Conservation (phyloP, 2,797 vertebrate species). For the Fundulus diaphanus region DNA sequence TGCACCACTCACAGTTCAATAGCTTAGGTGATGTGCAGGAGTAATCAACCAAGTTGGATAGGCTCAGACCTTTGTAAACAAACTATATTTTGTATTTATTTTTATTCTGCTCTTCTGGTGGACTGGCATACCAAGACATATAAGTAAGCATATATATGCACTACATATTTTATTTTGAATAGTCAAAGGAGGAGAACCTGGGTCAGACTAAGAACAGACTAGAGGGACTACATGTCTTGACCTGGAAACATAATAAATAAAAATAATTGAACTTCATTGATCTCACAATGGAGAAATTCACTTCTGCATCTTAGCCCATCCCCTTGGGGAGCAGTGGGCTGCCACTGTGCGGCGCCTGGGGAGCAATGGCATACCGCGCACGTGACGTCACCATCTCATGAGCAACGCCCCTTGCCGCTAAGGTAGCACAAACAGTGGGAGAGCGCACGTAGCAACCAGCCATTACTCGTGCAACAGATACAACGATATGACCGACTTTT, state of each 20-base stretch:
- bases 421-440: too few species aligned
- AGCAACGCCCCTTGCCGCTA: too few species aligned
- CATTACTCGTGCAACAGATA: too few species aligned
- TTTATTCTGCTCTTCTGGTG: neutral
- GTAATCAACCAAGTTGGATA: neutral
- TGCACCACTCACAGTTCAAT: conserved; percentile 47
- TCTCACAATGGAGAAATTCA: too few species aligned
- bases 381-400: too few species aligned
- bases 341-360: too few species aligned
- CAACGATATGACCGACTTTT: too few species aligned
- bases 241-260: neutral
- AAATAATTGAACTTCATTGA: too few species aligned
- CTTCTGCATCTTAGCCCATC: too few species aligned
- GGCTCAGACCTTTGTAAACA: neutral
- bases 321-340: too few species aligned
- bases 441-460: too few species aligned
- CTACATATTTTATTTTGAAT: neutral
- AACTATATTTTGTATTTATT: neutral
- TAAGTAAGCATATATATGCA: neutral
- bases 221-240: neutral
- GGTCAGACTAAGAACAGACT: neutral
- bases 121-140: neutral
- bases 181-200: neutral
- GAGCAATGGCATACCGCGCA: too few species aligned
- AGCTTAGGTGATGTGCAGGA: conserved; percentile 34